These are phyloP conservation scores for Drosophila parabipectinata DNA, from an alignment of 1,140 invertebrate genomes.

Conservation along the genomic window DNA sequence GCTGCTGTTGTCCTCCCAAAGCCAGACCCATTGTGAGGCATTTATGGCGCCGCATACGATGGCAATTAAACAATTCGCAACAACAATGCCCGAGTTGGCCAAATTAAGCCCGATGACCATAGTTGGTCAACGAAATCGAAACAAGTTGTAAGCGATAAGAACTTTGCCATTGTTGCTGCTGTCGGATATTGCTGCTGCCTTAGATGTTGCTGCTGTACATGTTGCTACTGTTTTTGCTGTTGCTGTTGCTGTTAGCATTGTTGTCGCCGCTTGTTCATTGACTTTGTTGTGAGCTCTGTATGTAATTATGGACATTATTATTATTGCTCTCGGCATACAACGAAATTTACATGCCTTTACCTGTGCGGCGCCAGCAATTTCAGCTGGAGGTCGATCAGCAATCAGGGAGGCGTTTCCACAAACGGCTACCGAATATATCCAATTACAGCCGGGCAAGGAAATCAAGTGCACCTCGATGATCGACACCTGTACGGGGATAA, in stretches of 20 bases:
- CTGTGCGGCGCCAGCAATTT: constrained; percentile 39
- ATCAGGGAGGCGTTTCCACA: constrained; percentile 48
- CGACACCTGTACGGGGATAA: constrained; percentile 36
- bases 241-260: constrained; percentile 47
- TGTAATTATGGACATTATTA: constrained; percentile 72
- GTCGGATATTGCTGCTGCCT: constrained; percentile 16
- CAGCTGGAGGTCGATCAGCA: constrained; percentile 40
- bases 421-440: constrained; percentile 63
- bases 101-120: constrained; percentile 74
- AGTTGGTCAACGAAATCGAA: constrained; percentile 79
- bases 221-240: constrained; percentile 20
- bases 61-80: constrained; percentile 79
- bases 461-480: constrained; percentile 27
- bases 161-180: constrained; percentile 45
- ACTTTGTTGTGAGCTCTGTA: constrained; percentile 53
- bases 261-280: constrained; percentile 58
- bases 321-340: constrained; percentile 46
- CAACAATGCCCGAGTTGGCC: constrained; percentile 70
- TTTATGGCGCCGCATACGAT: constrained; percentile 78
- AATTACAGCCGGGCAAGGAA: constrained; percentile 25
- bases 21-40: constrained; percentile 61
- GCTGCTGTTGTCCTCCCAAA: background rate
- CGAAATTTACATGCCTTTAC: constrained; percentile 48
- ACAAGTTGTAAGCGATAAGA: constrained; percentile 80
- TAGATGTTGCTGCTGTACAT: constrained; percentile 27